phyloP scores from a whole-genome alignment of 2,113 vertebrate genomes.

The Lepus timidus region DNA sequence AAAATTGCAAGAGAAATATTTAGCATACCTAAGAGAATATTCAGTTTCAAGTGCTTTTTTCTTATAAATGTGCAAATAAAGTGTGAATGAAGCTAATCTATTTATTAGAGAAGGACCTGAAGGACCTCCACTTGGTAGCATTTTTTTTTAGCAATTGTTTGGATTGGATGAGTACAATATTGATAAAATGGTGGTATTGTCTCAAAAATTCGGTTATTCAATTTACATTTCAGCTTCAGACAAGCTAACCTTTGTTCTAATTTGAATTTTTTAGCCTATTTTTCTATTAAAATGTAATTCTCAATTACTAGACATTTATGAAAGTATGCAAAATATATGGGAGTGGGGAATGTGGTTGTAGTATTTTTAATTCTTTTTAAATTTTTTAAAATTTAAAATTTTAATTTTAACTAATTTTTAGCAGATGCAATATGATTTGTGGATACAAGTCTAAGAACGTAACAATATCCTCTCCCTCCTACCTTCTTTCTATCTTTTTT shows the following conservation, averaged over 20 bases:
- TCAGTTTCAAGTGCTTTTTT: not conserved
- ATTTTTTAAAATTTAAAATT: too few relatives aligned
- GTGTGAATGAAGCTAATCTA: not conserved
- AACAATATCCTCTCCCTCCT: too few relatives aligned
- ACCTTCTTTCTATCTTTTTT: too few relatives aligned
- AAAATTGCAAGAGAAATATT: not conserved
- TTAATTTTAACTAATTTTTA: too few relatives aligned
- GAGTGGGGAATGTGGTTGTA: not conserved
- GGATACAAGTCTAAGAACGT: too few relatives aligned
- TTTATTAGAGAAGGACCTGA: not conserved
- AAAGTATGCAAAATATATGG: not conserved
- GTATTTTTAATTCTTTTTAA: not conserved
- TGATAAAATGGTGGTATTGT: too few relatives aligned
- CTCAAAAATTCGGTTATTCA: not conserved
- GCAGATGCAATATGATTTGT: too few relatives aligned
- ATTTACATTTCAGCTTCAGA: constrained; percentile 26
- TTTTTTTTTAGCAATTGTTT: not conserved
- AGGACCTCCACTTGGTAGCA: not conserved
- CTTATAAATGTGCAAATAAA: constrained; percentile 50
- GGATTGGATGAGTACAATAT: not conserved
- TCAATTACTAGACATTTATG: not conserved
- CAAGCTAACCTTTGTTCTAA: not conserved
- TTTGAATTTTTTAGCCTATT: not conserved
- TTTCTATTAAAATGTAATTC: not conserved
- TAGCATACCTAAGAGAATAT: not conserved